Evolutionary conservation across 2,888 invertebrate species (phyloP), one percentile per base, ranked within the genome.

Genomic region (Entomobrya proxima): DNA sequence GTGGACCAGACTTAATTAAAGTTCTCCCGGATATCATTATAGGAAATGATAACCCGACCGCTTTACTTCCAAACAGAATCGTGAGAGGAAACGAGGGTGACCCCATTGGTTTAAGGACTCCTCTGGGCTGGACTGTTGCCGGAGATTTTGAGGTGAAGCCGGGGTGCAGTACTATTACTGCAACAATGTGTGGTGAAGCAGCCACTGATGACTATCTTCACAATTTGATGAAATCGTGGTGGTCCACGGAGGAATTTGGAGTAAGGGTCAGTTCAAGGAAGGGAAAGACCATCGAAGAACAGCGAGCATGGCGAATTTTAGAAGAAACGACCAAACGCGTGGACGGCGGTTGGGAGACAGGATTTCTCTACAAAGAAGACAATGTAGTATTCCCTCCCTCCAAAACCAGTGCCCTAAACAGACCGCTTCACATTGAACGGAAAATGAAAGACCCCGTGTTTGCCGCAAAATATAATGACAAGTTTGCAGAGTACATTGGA

Each of bases 311-410:
- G 7, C 7, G 24, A 7, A 64, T 67, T 1, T 24, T 67, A 40
- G 64, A 67, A 32, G 13, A 11, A 18, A 61, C 79, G n/a, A 82
- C 77, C 2, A 52, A 44, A 37, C 21, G 44, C 35, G 55, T 74
- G 0, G 86, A 72, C 5, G 67, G 61, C 24, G 3, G 77, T 9
- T 89, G 69, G 52, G 86, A 88, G 50, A 86, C 81, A 4, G 87
- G 86, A 21, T 50, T 88, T 11, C 85, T 86, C 0, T 88, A 87
- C 87, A 85, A 84, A 37, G 13, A 15, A 7, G 72, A 77, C 9
- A 58, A 47, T 15, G 67, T 55, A 4, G 44, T 9, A 6, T 47
- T 85, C 0, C 86, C 81, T 0, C n/a, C n/a, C n/a, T n/a, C n/a
- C n/a, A n/a, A n/a, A n/a, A n/a, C n/a, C n/a, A n/a, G n/a, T n/a